Base-by-base conservation (phyloP, 2,888 invertebrate genomes). In the Andrena haemorrhoa region DNA sequence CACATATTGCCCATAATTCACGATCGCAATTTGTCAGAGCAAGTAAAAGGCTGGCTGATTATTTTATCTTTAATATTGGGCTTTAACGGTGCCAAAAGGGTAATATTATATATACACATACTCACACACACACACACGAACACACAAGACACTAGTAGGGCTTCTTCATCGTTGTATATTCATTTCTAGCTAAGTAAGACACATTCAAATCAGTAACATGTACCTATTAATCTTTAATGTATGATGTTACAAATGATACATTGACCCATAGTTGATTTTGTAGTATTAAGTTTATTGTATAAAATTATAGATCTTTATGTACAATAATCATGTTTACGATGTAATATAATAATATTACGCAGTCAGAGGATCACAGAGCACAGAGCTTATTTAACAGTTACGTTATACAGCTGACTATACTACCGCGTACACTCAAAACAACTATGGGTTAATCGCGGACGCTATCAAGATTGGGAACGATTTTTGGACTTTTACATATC, bases 401-500 rank as follows among this genome's bases (percentile, higher is more conserved):
- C 26, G 47, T 60, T 61, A 69, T 61, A 51, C 51, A 51, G 60
- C 66, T 29, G 58, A 60, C 41, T 58, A 51, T 12, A 61, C 20
- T 20, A 75, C 60, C 10, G 53, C 23, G 33, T 68, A 72, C 8
- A 69, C 70, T 61, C n/a, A 41, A 73, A 76, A 80, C 73, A 80
- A 74, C 73, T 70, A 74, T 70, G 80, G 75, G 68, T 85, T 77
- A 80, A 79, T 85, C 60, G 12, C 2, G 5, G 5, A 60, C n/a
- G 72, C 69, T 87, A 86, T 78, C 72, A 88, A 88, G 79, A 86
- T 85, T 82, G 88, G 85, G 84, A 88, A 64, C 49, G 80, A 84
- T 76, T 88, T 83, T 87, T 87, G 85, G 84, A 87, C 88, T 89
- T 89, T 88, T 89, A 92, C 92, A 92, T 91, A 92, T 91, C 92